A percentile compares a stretch with the other conserved stretches of the same genome.
These are phyloP conservation scores for Arbacia lixula DNA, from an alignment of 53 echinoderm and acorn worm species.

Conservation along the genomic window DNA sequence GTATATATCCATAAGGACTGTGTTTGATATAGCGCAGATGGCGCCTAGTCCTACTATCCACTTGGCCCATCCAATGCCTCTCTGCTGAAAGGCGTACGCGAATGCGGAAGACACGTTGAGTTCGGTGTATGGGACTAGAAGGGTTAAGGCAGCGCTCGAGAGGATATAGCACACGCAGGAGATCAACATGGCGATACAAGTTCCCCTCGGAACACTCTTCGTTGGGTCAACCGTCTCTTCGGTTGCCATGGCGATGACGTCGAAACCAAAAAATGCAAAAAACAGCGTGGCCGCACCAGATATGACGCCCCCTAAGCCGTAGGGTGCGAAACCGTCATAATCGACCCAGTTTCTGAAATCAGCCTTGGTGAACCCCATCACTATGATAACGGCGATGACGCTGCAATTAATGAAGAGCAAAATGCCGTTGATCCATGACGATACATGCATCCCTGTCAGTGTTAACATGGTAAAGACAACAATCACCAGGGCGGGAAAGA, in stretches of 20 bases:
- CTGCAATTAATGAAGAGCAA: neutral
- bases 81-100: constrained; percentile 51
- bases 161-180: constrained; percentile 63
- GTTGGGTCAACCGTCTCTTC: constrained; percentile 69
- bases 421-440: constrained; percentile 45
- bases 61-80: constrained; percentile 65
- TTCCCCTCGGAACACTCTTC: constrained; percentile 67
- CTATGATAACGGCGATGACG: neutral
- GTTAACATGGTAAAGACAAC: constrained; percentile 43
- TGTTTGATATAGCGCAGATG: constrained; percentile 62
- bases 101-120: constrained; percentile 64
- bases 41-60: constrained; percentile 71
- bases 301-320: constrained; percentile 56
- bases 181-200: constrained; percentile 47
- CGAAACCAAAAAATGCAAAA: constrained; percentile 73
- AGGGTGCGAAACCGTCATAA: constrained; percentile 64
- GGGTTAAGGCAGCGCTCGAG: constrained; percentile 59
- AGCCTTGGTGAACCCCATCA: constrained; percentile 1
- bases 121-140: constrained; percentile 67
- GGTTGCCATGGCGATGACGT: constrained; percentile 67
- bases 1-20: constrained; percentile 50
- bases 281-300: constrained; percentile 71
- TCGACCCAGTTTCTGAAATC: constrained; percentile 23
- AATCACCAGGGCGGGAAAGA: constrained; percentile 53
- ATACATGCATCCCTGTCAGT: constrained; percentile 54